A percentile compares a stretch with the other conserved stretches of the same genome.
Conservation (phyloP, 2,888 invertebrate genomes). For the Tridacna crocea region DNA sequence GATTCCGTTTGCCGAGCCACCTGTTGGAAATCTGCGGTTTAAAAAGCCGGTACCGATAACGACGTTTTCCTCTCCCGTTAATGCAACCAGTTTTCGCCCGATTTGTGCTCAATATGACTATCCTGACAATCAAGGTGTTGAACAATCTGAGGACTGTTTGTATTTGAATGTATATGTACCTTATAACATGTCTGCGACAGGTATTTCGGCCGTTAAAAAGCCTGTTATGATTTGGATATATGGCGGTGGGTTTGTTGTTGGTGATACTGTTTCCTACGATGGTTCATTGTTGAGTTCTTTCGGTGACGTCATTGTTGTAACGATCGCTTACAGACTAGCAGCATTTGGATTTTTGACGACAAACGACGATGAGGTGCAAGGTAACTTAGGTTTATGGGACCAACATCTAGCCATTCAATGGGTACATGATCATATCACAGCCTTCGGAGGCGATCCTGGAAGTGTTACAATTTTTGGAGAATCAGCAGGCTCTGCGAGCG, state of each 20-base stretch:
- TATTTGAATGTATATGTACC: slow-evolving; percentile 51
- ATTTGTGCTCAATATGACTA: slow-evolving; percentile 32
- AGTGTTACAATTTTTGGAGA: slow-evolving; percentile 70
- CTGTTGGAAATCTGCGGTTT: slow-evolving; percentile 43
- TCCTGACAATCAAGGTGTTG: not conserved
- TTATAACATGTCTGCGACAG: not conserved
- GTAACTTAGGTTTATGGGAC: slow-evolving; percentile 74
- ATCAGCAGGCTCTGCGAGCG: slow-evolving; percentile 71
- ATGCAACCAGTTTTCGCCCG: slow-evolving; percentile 36
- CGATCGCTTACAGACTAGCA: slow-evolving; percentile 66
- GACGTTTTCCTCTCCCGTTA: slow-evolving; percentile 2
- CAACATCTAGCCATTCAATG: slow-evolving; percentile 70
- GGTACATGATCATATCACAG: slow-evolving; percentile 67
- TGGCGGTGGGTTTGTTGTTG: slow-evolving; percentile 50
- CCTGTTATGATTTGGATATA: slow-evolving; percentile 59
- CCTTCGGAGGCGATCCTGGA: slow-evolving; percentile 66
- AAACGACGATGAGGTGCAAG: slow-evolving; percentile 49
- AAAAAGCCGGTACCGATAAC: slow-evolving; percentile 45
- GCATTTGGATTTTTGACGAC: slow-evolving; percentile 68
- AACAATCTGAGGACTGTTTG: slow-evolving; percentile 48
- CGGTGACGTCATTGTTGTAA: slow-evolving; percentile 61
- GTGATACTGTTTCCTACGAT: slow-evolving; percentile 33
- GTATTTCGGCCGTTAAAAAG: not conserved
- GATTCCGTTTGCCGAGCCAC: slow-evolving; percentile 50
- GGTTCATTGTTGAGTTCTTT: slow-evolving; percentile 30